phyloP scores from a whole-genome alignment of 2,888 invertebrate species.

The Cosmia trapezina region DNA sequence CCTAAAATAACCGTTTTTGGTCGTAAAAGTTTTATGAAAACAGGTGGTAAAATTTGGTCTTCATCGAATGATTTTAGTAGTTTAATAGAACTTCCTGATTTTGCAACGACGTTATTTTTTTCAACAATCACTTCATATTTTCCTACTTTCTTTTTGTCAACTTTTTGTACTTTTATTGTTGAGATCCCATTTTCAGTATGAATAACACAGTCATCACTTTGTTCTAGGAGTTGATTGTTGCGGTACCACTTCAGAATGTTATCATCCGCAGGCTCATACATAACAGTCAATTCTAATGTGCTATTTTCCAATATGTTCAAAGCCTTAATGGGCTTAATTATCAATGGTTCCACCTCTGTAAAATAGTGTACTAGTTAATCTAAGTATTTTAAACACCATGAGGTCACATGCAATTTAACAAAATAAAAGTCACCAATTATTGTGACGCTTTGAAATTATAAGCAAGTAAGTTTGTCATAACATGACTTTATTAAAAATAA shows the following conservation, averaged over 20 bases:
- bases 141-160: constrained; percentile 94
- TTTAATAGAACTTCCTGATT: constrained; percentile 95
- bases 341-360: constrained; percentile 90
- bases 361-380: constrained; percentile 76
- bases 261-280: constrained; percentile 93
- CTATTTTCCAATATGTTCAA: constrained; percentile 93
- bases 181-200: constrained; percentile 91
- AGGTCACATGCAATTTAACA: constrained; percentile 21
- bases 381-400: constrained; percentile 7
- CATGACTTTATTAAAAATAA: constrained; percentile 6
- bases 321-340: constrained; percentile 94
- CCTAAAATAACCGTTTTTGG: constrained; percentile 93
- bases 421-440: constrained; percentile 9
- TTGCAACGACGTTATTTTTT: constrained; percentile 94
- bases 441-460: background rate
- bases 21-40: constrained; percentile 93
- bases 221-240: constrained; percentile 94
- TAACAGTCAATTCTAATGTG: constrained; percentile 92
- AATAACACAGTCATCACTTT: constrained; percentile 91
- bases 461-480: constrained; percentile 16
- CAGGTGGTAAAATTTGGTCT: constrained; percentile 92
- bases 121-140: constrained; percentile 97
- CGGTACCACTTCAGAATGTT: constrained; percentile 96
- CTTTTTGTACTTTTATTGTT: constrained; percentile 92
- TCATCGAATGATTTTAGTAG: constrained; percentile 91